Evolutionary conservation across 2,888 invertebrate genomes (phyloP), one percentile per base, ranked within the genome.

Genomic region (Charanyca ferruginea): DNA sequence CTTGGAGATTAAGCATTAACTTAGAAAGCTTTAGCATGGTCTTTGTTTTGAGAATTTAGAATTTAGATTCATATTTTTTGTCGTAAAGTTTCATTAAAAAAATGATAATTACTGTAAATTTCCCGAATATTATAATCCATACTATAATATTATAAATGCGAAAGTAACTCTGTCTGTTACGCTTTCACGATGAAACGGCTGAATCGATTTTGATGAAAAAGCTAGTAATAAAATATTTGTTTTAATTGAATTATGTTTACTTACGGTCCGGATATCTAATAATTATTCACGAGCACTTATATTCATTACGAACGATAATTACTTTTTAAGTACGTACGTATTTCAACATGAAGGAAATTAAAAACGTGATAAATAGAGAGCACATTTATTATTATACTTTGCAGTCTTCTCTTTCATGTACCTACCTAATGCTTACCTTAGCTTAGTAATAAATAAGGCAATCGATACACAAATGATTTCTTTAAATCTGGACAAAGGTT

Each of bases 261-360:
- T 70, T 18, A 25, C n/a, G 6, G 22, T 18, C 22, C n/a, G 6
- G 22, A 41, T n/a, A 13, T 16, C 16, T 16, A 41, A 44, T 22
- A 48, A 66, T 22, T 54, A 38, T 45, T 71, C 54, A n/a, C 44
- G 23, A 49, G 44, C 25, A 45, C 22, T 47, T 28, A 62, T 25
- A 47, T 75, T 75, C 28, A 49, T 44, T 66, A 28, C 18, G 5
- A 32, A 53, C 45, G 35, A 60, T 77, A 66, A 66, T 75, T 49
- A 42, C 59, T 66, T 66, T 58, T 49, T 45, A 59, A 62, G 54
- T 69, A 52, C 41, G 51, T n/a, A n/a, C n/a, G n/a, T n/a, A 65
- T 54, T 72, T 62, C 66, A 65, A 72, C 48, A 49, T 62, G 48
- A 49, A 72, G 69, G 65, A 60, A 72, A 80, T 76, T 65, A 76